Base-by-base conservation (phyloP, 2,888 invertebrate species). In the Barypeithes pellucidus region DNA sequence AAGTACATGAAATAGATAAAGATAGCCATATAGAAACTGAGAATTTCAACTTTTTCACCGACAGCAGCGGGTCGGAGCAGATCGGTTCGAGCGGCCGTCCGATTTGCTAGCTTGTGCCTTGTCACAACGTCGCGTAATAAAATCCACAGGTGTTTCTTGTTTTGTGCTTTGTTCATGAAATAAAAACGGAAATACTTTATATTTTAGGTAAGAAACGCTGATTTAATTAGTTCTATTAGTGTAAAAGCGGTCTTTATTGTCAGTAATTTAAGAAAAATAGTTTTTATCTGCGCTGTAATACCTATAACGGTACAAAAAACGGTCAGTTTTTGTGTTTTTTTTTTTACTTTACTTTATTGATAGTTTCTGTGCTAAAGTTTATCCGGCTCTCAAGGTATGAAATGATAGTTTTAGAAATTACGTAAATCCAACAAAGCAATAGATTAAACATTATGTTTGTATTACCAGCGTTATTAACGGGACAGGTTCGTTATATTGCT, bases 131-230 rank as follows among this genome's bases (percentile, higher is more conserved):
- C 33, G 18, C 9, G 45, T 14, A 50, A n/a, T n/a, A n/a, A n/a
- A n/a, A 45, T 50, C 63, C 47, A 63, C 63, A 63, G 63, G 63
- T 63, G 63, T 63, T 63, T 36, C 50, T 47, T 45, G 47, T 29
- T 63, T 63, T 33, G 63, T 63, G 45, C 63, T 47, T 63, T 63
- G 63, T 45, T 57, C 54, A 33, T 9, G 54, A 57, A 14, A 29
- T 45, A 47, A 47, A 62, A 62, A 62, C 29, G 41, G 45, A 50
- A 57, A 57, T 52, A 57, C 11, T 54, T 54, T 14, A 54, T 12
- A 16, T 33, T 33, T 33, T 4, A 33, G 54, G 54, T 57, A 57
- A 57, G 54, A 50, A 20, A 22, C 24, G 16, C n/a, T 16, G 33
- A 33, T 16, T 20, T 24, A 18, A 11, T 0, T 33, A 5, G 3